Percentiles rank a stretch among this genome's conserved stretches.
Conservation (phyloP, 2,888 invertebrate genomes). For the Sylvicola cinctus region DNA sequence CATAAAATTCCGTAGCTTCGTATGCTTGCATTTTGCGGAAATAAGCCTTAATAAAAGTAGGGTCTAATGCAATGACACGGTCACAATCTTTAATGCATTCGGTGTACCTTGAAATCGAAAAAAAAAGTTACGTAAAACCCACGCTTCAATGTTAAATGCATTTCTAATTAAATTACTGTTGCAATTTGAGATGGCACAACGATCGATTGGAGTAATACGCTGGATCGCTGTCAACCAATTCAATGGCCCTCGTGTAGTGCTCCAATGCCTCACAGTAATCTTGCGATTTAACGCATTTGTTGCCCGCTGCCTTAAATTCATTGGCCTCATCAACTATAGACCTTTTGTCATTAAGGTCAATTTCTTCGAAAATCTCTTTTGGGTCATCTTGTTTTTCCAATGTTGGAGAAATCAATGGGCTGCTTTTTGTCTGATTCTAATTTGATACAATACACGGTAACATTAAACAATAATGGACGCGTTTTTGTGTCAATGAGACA, state of each 20-base stretch:
- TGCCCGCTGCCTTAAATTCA: conserved; percentile 39
- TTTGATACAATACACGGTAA: neutral
- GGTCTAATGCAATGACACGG: conserved; percentile 54
- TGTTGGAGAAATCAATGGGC: neutral
- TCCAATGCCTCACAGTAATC: conserved; percentile 72
- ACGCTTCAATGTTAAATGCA: neutral
- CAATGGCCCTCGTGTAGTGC: conserved; percentile 76
- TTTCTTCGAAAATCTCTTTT: neutral
- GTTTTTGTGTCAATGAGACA: no score
- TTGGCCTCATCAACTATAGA: conserved; percentile 5
- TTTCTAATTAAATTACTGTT: conserved; percentile 34
- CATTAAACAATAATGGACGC: neutral
- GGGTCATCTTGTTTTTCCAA: neutral
- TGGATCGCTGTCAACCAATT: conserved; percentile 54
- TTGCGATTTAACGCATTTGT: conserved; percentile 51
- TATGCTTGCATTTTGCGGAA: conserved; percentile 61
- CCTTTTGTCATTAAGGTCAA: neutral
- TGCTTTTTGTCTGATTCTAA: neutral
- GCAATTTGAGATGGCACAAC: conserved; percentile 61
- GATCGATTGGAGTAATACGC: conserved; percentile 76
- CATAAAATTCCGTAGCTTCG: conserved; percentile 44
- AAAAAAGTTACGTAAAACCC: neutral
- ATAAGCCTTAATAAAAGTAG: conserved; percentile 64
- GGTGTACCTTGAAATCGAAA: conserved; percentile 11
- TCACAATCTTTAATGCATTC: conserved; percentile 47